A percentile compares a stretch with the other conserved stretches of the same genome.
Conservation (phyloP, 2,888 invertebrate species). For the Limnephilus rhombicus region DNA sequence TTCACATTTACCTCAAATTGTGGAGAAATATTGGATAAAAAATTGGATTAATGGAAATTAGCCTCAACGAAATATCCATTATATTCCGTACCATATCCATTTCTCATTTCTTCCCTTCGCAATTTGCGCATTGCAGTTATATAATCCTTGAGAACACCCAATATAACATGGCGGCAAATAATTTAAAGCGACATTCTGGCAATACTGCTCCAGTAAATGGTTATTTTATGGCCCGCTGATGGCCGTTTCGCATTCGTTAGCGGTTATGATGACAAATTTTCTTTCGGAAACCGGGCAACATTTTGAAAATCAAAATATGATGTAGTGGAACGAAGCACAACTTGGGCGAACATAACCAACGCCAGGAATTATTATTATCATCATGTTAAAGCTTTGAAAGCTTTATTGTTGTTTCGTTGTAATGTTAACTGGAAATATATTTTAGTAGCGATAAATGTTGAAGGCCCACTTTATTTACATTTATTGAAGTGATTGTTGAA, state of each 20-base stretch:
- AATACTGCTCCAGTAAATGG: constrained; percentile 43
- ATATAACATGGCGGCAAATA: constrained; percentile 38
- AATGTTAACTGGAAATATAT: not conserved
- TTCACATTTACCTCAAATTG: too few relatives aligned
- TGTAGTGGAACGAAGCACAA: not conserved
- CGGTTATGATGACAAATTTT: constrained; percentile 45
- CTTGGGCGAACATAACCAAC: not conserved
- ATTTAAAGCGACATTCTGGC: constrained; percentile 50
- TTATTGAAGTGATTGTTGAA: not conserved
- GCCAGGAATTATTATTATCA: not conserved
- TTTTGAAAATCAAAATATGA: constrained; percentile 21
- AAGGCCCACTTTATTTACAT: not conserved
- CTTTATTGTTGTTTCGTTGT: not conserved
- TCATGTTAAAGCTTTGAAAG: not conserved
- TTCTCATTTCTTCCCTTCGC: too few relatives aligned
- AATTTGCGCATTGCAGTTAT: not conserved
- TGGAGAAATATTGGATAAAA: too few relatives aligned
- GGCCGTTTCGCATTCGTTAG: constrained; percentile 38
- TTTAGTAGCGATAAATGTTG: not conserved
- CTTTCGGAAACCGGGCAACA: constrained; percentile 28
- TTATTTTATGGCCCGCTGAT: constrained; percentile 43
- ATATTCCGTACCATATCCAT: too few relatives aligned
- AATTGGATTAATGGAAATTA: too few relatives aligned
- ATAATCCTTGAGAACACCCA: not conserved
- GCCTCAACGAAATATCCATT: too few relatives aligned